These are phyloP conservation scores for Eulemur rubriventer DNA, from an alignment of 2,797 vertebrate species.

Conservation along the genomic window DNA sequence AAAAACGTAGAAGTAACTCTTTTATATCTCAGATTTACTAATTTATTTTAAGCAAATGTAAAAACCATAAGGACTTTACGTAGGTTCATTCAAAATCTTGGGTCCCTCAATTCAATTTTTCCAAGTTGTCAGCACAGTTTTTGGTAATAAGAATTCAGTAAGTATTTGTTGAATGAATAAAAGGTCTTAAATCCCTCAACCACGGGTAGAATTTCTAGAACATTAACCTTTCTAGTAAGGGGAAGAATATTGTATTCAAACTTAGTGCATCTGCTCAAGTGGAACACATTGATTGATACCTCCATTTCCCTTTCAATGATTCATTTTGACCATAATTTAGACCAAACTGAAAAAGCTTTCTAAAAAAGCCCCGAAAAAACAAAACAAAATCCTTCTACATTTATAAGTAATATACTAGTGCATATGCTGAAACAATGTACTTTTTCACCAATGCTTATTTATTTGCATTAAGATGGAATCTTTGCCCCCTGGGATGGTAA, in stretches of 20 bases:
- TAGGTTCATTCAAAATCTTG: not conserved
- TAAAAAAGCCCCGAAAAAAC: not conserved
- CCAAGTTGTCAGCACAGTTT: not conserved
- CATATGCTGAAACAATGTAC: not conserved
- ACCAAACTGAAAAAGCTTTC: not conserved
- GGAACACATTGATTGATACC: not conserved
- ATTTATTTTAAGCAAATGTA: constrained; percentile 19
- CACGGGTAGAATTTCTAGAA: not conserved
- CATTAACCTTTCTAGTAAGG: not conserved
- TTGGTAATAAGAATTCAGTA: not conserved
- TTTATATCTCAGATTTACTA: not conserved
- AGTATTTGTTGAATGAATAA: not conserved
- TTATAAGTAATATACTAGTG: not conserved
- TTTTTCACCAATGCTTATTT: not conserved
- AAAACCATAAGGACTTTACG: not conserved
- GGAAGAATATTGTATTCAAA: not conserved
- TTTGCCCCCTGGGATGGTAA: not conserved
- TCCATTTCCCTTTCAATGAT: not conserved
- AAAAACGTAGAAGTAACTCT: not conserved
- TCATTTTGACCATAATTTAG: not conserved
- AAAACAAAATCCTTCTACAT: not conserved
- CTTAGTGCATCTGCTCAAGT: not conserved
- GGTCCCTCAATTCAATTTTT: not conserved
- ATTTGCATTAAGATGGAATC: not conserved
- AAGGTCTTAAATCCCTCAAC: not conserved